Evolutionary conservation across 2,888 invertebrate species (phyloP).

Genomic region (Eupeodes luniger): DNA sequence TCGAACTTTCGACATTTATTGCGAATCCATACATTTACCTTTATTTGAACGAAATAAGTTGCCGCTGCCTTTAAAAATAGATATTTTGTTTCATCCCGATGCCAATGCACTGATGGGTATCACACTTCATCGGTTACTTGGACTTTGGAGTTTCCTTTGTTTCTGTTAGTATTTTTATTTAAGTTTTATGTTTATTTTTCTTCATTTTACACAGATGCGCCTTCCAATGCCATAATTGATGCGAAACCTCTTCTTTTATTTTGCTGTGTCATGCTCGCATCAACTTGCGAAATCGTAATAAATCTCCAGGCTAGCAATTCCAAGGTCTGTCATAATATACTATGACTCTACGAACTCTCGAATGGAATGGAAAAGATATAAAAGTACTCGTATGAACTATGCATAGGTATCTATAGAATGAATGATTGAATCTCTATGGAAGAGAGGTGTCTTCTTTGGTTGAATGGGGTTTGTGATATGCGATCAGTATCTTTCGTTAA

Average conservation of each 20-base stretch:
- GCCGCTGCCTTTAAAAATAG: background rate
- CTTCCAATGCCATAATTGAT: constrained; percentile 51
- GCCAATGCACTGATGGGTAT: constrained; percentile 52
- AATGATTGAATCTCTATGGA: constrained; percentile 40
- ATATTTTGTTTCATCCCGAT: constrained; percentile 8
- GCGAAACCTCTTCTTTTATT: constrained; percentile 53
- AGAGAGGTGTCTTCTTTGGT: constrained; percentile 36
- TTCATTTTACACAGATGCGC: too few species aligned
- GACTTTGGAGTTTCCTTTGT: constrained; percentile 60
- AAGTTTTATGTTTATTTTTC: background rate
- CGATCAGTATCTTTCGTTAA: constrained; percentile 45
- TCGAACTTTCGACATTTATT: background rate
- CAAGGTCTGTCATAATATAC: constrained; percentile 65
- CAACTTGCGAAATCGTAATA: constrained; percentile 64
- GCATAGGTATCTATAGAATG: background rate
- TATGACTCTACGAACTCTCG: constrained; percentile 17
- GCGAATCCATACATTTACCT: background rate
- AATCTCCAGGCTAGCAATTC: constrained; percentile 51
- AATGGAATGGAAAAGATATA: constrained; percentile 11
- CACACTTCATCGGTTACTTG: constrained; percentile 64
- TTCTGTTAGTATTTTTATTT: background rate
- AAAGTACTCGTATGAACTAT: too few species aligned
- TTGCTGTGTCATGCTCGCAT: constrained; percentile 56
- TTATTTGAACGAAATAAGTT: background rate
- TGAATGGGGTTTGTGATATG: constrained; percentile 41